phyloP scores from a whole-genome alignment of 2,113 vertebrate species.

The Notothenia rossii region DNA sequence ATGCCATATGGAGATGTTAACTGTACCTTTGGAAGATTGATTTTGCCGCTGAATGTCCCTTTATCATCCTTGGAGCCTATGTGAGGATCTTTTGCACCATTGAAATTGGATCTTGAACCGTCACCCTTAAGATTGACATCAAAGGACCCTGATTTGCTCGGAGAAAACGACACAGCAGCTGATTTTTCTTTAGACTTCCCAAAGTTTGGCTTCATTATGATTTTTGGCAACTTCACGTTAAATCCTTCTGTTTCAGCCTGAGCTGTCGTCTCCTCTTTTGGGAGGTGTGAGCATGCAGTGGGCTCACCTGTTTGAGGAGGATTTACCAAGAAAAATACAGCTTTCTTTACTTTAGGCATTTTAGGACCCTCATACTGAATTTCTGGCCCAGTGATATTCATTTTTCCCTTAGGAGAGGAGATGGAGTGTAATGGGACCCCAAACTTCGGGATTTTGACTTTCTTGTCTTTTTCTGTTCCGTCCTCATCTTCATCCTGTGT shows the following conservation, averaged over 20 bases:
- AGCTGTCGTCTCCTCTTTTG: constrained; percentile 31
- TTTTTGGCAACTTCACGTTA: constrained; percentile 75
- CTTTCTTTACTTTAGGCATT: constrained; percentile 82
- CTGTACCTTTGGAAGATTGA: constrained; percentile 86
- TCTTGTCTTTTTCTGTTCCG: constrained; percentile 62
- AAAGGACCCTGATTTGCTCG: constrained; percentile 61
- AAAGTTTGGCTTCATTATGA: constrained; percentile 79
- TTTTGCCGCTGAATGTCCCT: constrained; percentile 76
- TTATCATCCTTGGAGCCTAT: constrained; percentile 71
- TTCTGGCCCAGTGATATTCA: constrained; percentile 63
- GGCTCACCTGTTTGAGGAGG: constrained; percentile 62
- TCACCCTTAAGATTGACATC: constrained; percentile 56
- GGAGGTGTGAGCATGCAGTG: constrained; percentile 15
- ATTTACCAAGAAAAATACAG: constrained; percentile 82
- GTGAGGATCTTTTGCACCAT: constrained; percentile 65
- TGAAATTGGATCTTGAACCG: constrained; percentile 53
- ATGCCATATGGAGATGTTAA: constrained; percentile 84
- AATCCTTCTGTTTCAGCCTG: constrained; percentile 49
- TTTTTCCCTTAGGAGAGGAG: constrained; percentile 55
- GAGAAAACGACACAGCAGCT: constrained; percentile 78
- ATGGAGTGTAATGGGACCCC: constrained; percentile 82
- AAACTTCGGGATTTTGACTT: constrained; percentile 87
- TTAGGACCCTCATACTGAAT: constrained; percentile 75
- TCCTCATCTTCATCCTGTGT: constrained; percentile 63
- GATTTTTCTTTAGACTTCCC: constrained; percentile 77